Conservation (phyloP, 2,113 vertebrate genomes). For the Campylomormyrus numenius region DNA sequence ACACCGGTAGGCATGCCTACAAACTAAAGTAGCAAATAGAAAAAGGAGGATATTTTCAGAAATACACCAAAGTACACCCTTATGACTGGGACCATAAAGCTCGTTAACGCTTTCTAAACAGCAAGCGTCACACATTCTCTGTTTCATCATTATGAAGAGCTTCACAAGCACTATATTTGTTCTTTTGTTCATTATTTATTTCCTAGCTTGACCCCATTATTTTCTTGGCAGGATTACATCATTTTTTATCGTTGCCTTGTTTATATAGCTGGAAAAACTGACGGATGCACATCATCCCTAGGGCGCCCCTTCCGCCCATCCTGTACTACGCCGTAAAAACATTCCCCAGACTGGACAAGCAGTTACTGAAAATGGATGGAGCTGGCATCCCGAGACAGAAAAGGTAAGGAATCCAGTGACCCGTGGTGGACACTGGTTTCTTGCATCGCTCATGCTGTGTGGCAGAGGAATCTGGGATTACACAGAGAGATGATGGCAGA, state of each 20-base stretch:
- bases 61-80: background rate
- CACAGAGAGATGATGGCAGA: background rate
- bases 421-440: background rate
- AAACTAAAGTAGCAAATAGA: background rate
- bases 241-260: background rate
- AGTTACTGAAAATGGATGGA: background rate
- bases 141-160: background rate
- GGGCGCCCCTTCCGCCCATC: background rate
- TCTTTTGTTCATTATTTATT: background rate
- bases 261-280: background rate
- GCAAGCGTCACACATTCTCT: background rate
- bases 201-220: background rate
- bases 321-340: background rate
- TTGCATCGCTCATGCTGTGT: background rate
- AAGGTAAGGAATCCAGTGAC: background rate
- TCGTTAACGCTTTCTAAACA: background rate
- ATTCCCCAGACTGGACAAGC: background rate
- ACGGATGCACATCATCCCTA: background rate
- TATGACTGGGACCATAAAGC: background rate
- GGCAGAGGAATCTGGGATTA: background rate
- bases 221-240: background rate
- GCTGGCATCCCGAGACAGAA: background rate
- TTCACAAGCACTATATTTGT: background rate
- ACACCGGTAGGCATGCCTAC: background rate
- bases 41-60: background rate